Percentiles rank a stretch among this genome's conserved stretches.
phyloP scores from a whole-genome alignment of 2,888 invertebrate species.

The Hydriomena furcata region DNA sequence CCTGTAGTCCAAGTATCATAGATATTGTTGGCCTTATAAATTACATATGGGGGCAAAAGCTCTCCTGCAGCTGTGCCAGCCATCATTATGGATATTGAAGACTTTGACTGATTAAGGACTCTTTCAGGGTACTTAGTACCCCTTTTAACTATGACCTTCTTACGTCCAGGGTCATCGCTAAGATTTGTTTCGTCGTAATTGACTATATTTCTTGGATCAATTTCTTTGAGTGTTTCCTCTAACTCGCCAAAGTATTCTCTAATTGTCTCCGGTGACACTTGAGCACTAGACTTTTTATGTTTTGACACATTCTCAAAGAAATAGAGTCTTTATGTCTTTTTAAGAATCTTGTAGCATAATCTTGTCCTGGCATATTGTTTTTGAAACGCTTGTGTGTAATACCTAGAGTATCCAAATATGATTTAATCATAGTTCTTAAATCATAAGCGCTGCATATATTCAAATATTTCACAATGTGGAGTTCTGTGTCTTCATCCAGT shows the following conservation, averaged over 20 bases:
- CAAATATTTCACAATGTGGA: too few species aligned
- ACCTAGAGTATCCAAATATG: too few species aligned
- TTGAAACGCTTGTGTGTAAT: too few species aligned
- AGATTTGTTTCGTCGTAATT: constrained; percentile 6
- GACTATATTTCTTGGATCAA: constrained; percentile 1
- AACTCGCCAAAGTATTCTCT: constrained; percentile 7
- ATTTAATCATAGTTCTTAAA: too few species aligned
- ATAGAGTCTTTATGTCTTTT: constrained; percentile 4
- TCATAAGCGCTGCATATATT: too few species aligned
- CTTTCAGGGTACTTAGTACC: constrained; percentile 1
- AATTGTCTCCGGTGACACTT: neutral
- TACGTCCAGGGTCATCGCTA: neutral
- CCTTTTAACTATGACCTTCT: neutral
- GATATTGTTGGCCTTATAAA: neutral
- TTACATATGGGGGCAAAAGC: constrained; percentile 39
- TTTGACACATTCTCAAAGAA: too few species aligned
- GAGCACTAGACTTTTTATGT: constrained; percentile 4
- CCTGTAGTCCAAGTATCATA: constrained; percentile 7
- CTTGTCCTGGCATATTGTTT: constrained; percentile 5
- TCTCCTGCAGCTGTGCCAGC: neutral
- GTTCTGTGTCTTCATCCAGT: too few species aligned
- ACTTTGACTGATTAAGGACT: neutral
- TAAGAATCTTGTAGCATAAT: too few species aligned
- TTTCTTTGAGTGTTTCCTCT: neutral
- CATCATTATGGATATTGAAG: neutral